Evolutionary conservation across 2,797 vertebrate genomes (phyloP).

Genomic region (Mastacembelus armatus): DNA sequence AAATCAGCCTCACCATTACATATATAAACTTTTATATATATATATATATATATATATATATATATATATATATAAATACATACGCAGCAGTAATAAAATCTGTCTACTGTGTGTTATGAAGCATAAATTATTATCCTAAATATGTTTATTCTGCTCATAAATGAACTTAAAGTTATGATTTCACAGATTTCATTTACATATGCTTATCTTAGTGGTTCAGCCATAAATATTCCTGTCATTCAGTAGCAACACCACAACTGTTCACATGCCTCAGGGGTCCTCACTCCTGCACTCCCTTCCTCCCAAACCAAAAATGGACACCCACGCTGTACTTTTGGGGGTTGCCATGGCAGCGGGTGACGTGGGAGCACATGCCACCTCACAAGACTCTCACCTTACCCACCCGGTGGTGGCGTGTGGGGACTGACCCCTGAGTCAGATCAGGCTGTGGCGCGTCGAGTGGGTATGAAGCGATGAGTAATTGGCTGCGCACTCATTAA

Average conservation of each 20-base stretch:
- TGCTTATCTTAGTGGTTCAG: conserved; percentile 10
- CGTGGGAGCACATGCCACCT: conserved; percentile 57
- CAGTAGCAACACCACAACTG: conserved; percentile 47
- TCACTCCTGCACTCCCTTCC: conserved; percentile 46
- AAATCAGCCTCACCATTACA: too few relatives aligned
- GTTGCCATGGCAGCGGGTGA: conserved; percentile 63
- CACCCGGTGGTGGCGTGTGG: conserved; percentile 7
- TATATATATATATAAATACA: too few relatives aligned
- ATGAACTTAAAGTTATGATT: too few relatives aligned
- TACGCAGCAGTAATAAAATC: too few relatives aligned
- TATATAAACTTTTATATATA: too few relatives aligned
- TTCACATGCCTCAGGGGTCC: conserved; percentile 51
- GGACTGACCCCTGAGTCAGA: conserved; percentile 49
- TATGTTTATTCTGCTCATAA: background rate
- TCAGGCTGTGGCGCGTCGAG: conserved; percentile 26
- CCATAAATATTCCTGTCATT: conserved; percentile 51
- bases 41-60: too few relatives aligned
- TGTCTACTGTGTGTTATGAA: too few relatives aligned
- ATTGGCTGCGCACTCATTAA: conserved; percentile 65
- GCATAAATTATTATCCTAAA: background rate
- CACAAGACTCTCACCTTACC: conserved; percentile 61
- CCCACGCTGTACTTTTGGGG: conserved; percentile 37
- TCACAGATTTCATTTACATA: conserved; percentile 21
- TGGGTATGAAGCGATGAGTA: conserved; percentile 53
- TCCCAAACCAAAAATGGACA: conserved; percentile 66